A percentile compares a stretch with the other conserved stretches of the same genome.
These are phyloP conservation scores for Agapornis canus DNA, from an alignment of 2,797 vertebrate species.

Conservation along the genomic window DNA sequence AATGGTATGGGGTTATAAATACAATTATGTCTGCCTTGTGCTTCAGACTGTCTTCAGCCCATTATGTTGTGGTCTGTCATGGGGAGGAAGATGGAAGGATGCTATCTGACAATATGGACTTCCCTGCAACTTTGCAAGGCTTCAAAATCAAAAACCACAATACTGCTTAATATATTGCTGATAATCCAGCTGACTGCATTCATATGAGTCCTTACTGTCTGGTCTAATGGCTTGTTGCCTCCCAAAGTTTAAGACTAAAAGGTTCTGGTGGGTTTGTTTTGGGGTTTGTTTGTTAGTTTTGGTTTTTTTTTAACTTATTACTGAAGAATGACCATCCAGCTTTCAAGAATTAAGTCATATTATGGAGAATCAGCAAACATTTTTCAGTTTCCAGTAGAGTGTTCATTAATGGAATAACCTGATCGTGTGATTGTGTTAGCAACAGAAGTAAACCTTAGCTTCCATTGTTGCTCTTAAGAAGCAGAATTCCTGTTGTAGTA, in stretches of 20 bases:
- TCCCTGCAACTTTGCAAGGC: not conserved
- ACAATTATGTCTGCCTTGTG: not conserved
- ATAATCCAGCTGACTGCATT: not conserved
- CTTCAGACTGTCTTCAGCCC: not conserved
- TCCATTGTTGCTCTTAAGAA: not conserved
- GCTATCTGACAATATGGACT: not conserved
- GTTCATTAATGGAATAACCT: not conserved
- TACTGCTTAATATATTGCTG: not conserved
- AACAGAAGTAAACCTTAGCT: not conserved
- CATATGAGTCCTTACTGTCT: not conserved
- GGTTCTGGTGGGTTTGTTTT: fast-evolving
- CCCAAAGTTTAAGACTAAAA: not conserved
- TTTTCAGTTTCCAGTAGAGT: not conserved
- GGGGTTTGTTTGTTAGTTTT: not conserved
- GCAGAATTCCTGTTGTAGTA: not conserved
- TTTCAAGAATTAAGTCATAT: not conserved
- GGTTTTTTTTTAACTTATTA: not conserved
- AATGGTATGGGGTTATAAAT: not conserved
- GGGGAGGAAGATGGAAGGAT: not conserved
- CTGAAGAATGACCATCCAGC: not conserved
- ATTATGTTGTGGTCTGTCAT: not conserved
- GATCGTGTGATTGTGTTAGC: not conserved
- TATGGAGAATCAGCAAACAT: not conserved
- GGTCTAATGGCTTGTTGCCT: not conserved
- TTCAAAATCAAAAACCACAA: not conserved